These are phyloP conservation scores for Crocodylus rhombifer DNA, from an alignment of 2,797 vertebrate species.

Conservation along the genomic window DNA sequence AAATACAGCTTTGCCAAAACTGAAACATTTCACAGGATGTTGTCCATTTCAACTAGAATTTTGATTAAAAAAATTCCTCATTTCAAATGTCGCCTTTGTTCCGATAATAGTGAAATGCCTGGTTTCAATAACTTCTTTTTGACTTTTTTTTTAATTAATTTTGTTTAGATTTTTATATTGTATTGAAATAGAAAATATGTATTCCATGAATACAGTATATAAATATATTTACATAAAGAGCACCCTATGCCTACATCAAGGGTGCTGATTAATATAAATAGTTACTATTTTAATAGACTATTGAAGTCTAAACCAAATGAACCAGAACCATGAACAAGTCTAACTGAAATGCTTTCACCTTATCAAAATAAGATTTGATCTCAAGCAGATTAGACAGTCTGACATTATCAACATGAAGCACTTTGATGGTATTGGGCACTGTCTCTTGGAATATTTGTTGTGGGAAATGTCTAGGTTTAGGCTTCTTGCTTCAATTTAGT, in stretches of 20 bases:
- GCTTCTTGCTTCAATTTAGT: too few relatives aligned
- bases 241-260: too few relatives aligned
- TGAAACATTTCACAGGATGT: slow-evolving; percentile 2
- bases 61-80: rapidly evolving
- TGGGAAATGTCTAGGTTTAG: neutral
- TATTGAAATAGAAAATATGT: slow-evolving; percentile 10
- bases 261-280: too few relatives aligned
- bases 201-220: slow-evolving; percentile 48
- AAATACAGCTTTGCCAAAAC: neutral
- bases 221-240: slow-evolving; percentile 24
- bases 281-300: neutral
- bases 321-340: neutral
- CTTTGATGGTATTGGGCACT: neutral
- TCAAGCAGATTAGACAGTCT: neutral
- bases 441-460: neutral
- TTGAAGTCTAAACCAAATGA: neutral
- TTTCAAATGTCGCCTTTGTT: neutral
- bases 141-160: neutral
- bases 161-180: neutral
- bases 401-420: neutral
- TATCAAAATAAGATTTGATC: neutral
- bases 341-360: neutral
- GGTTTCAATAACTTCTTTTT: neutral
- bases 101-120: neutral
- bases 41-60: neutral